phyloP scores from a whole-genome alignment of 2,888 invertebrate genomes.

The Spilarctia lutea region DNA sequence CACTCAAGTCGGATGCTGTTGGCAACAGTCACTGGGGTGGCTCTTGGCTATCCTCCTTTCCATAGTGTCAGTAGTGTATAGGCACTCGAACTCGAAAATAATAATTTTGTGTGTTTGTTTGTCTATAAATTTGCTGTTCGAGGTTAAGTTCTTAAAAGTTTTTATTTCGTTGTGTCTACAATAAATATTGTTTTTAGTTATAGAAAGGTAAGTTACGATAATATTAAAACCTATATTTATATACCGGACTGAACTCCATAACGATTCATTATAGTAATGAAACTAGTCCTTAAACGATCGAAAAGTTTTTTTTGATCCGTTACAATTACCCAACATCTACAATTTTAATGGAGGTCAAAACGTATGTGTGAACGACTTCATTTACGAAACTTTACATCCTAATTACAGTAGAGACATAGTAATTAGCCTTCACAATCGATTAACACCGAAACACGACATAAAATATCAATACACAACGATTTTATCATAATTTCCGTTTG shows the following conservation, averaged over 20 bases:
- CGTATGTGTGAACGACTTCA: background rate
- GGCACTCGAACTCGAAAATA: slow-evolving; percentile 32
- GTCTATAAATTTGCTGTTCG: background rate
- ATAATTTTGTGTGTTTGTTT: background rate
- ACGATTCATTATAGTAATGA: background rate
- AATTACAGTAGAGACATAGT: background rate
- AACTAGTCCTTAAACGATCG: background rate
- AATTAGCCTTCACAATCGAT: slow-evolving; percentile 3
- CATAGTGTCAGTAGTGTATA: slow-evolving; percentile 58
- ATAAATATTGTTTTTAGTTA: no score
- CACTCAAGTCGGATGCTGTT: slow-evolving; percentile 77
- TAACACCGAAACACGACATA: background rate
- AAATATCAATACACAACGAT: background rate
- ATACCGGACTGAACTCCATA: background rate
- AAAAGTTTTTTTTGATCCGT: background rate
- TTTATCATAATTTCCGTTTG: background rate
- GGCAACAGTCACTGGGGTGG: slow-evolving; percentile 64
- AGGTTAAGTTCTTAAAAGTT: background rate
- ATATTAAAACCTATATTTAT: background rate
- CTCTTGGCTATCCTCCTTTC: slow-evolving; percentile 52
- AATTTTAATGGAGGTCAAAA: slow-evolving; percentile 1
- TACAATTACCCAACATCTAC: background rate
- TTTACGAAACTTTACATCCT: slow-evolving; percentile 5
- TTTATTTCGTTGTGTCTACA: background rate
- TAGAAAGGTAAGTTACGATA: background rate